Base-by-base conservation (phyloP, 2,888 invertebrate genomes). In the Sphecodes monilicornis region DNA sequence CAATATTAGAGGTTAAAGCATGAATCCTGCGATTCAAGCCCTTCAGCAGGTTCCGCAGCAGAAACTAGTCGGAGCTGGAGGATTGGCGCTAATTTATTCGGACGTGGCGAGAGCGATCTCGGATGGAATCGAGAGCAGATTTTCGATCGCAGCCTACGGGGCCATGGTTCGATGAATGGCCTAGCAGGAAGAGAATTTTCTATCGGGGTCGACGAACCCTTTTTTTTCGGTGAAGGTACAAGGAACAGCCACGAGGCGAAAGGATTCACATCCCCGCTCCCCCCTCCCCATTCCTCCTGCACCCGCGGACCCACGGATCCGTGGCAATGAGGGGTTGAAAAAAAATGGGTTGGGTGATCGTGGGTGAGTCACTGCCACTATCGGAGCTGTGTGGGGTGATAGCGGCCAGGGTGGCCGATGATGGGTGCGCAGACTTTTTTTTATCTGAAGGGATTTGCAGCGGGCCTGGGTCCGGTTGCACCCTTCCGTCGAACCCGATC, bases 391-490 rank as follows among this genome's bases (percentile, higher is more conserved):
- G 54, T 91, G 85, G 93, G 93, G 93, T 92, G 90, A 91, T 91
- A 90, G 88, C 87, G 87, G 89, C 90, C 91, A 88, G 92, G 91
- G 91, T 91, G 88, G 89, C 22, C n/a, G 68, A n/a, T 32, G 68
- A n/a, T 32, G 64, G 32, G 32, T 32, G 89, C 85, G 90, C 91
- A 90, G 89, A 91, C 92, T 93, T 93, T 93, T 93, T 92, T 93
- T 93, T 93, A 93, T 93, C 93, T 93, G 92, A 91, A 92, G 93
- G 93, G 93, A 93, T 94, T 93, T 93, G 91, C 92, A 92, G 91
- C 91, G 88, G 88, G 91, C 81, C 91, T 90, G 89, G 92, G 93
- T 94, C 93, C 93, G 92, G 92, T 91, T 93, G 92, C 93, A 93
- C 93, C 93, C 93, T 89, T 80, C 79, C n/a, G 10, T 26, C 54